These are phyloP conservation scores for Neoscelio sp. DNA, from an alignment of 2,888 invertebrate species.

Conservation along the genomic window DNA sequence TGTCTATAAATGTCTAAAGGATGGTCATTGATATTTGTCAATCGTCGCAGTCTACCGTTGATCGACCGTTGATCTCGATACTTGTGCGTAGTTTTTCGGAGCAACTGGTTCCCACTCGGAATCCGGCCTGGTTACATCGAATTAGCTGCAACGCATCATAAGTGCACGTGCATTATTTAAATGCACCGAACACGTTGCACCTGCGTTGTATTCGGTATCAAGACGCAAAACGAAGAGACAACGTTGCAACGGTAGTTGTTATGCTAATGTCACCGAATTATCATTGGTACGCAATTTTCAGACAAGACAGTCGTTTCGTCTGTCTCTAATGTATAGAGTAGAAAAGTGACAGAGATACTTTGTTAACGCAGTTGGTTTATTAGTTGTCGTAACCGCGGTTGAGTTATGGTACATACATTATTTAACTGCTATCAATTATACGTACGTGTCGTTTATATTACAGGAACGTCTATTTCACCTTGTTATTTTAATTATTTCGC, in stretches of 20 bases:
- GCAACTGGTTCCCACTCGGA: slow-evolving; percentile 76
- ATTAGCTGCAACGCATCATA: slow-evolving; percentile 71
- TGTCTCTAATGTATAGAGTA: too few relatives aligned
- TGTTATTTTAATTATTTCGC: too few relatives aligned
- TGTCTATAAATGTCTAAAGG: slow-evolving; percentile 20
- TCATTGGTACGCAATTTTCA: slow-evolving; percentile 9
- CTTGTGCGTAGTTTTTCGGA: slow-evolving; percentile 75
- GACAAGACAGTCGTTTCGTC: too few relatives aligned
- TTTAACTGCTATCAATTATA: too few relatives aligned
- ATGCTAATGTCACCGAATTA: slow-evolving; percentile 3
- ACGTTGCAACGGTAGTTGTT: slow-evolving; percentile 10
- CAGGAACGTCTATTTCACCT: too few relatives aligned
- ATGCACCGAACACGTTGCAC: slow-evolving; percentile 29
- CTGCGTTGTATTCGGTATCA: slow-evolving; percentile 29
- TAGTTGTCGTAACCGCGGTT: too few relatives aligned
- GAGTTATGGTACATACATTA: too few relatives aligned
- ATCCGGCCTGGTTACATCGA: slow-evolving; percentile 80
- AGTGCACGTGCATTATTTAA: slow-evolving; percentile 44
- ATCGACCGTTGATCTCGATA: slow-evolving; percentile 72
- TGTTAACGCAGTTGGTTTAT: too few relatives aligned
- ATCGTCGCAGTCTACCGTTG: slow-evolving; percentile 68
- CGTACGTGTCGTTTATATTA: too few relatives aligned
- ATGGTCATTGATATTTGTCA: slow-evolving; percentile 64
- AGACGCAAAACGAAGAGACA: slow-evolving; percentile 12
- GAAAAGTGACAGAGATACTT: too few relatives aligned